Evolutionary conservation across 1,140 invertebrate genomes (phyloP).

Genomic region (Macrotrachela quadricornifera): DNA sequence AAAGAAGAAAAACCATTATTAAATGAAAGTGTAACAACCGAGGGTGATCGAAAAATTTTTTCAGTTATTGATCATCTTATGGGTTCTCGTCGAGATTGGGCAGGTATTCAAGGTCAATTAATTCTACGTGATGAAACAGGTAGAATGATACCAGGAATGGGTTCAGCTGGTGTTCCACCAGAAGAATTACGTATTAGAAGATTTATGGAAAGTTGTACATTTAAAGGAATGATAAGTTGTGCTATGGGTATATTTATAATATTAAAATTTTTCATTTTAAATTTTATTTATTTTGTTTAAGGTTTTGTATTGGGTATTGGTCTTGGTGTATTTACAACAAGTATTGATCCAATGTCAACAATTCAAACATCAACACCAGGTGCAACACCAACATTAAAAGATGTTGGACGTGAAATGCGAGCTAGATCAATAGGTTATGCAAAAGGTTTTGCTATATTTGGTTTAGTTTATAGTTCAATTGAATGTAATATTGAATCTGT

Average conservation of each 20-base stretch:
- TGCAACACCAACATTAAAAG: constrained; percentile 35
- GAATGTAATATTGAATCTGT: constrained; percentile 65
- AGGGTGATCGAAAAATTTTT: too few species aligned
- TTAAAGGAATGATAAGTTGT: constrained; percentile 70
- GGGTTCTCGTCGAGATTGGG: too few species aligned
- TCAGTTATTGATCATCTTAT: too few species aligned
- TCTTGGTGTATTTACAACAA: constrained; percentile 79
- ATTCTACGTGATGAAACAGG: too few species aligned
- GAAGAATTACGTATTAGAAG: neutral
- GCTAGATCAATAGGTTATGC: constrained; percentile 66
- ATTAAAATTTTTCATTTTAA: neutral
- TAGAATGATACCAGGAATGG: too few species aligned
- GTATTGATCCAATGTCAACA: constrained; percentile 66
- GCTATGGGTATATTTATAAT: constrained; percentile 48
- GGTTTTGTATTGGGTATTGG: constrained; percentile 77
- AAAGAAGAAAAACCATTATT: too few species aligned
- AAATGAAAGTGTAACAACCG: too few species aligned
- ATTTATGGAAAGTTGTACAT: constrained; percentile 66
- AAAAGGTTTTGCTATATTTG: constrained; percentile 89
- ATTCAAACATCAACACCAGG: constrained; percentile 33
- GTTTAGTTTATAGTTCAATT: constrained; percentile 67
- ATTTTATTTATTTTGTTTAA: constrained; percentile 10
- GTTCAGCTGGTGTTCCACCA: neutral
- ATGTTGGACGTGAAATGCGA: constrained; percentile 57
- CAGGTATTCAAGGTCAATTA: too few species aligned